phyloP scores from a whole-genome alignment of 2,113 vertebrate species.

The Gobio gobio region DNA sequence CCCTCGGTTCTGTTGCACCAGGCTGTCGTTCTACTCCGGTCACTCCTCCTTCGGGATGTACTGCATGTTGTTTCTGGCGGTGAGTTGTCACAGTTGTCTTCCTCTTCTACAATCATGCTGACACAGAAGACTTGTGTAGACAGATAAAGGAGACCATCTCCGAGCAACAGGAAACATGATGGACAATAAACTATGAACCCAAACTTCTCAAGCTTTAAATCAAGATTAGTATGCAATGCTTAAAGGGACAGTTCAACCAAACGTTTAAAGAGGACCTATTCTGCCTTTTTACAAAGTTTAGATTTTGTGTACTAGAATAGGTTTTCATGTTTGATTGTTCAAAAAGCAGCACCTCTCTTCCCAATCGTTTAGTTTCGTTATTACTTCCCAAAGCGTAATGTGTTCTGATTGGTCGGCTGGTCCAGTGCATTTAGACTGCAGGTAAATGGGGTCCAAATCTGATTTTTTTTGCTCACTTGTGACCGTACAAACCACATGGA shows the following conservation, averaged over 20 bases:
- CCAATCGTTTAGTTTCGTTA: too few relatives aligned
- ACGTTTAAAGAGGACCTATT: too few relatives aligned
- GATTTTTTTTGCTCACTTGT: too few relatives aligned
- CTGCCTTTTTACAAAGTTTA: too few relatives aligned
- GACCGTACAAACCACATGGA: too few relatives aligned
- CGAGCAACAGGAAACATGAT: background rate
- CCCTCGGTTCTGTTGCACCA: conserved; percentile 58
- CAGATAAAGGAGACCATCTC: conserved; percentile 3
- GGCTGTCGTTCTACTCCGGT: conserved; percentile 94
- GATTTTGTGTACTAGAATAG: too few relatives aligned
- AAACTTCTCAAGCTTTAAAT: background rate
- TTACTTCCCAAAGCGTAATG: too few relatives aligned
- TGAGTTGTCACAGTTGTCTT: conserved; percentile 72
- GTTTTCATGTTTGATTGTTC: too few relatives aligned
- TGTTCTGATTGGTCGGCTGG: too few relatives aligned
- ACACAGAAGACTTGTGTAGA: conserved; percentile 36
- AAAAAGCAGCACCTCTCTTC: too few relatives aligned
- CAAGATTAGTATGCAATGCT: background rate
- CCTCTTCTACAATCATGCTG: conserved; percentile 19
- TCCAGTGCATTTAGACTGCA: too few relatives aligned
- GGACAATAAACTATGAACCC: background rate
- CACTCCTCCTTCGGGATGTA: conserved; percentile 99
- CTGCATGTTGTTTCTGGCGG: conserved; percentile 94
- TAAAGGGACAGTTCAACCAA: background rate
- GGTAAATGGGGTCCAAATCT: too few relatives aligned